Percentiles rank a stretch among this genome's conserved stretches.
These are phyloP conservation scores for Acromyrmex echinatior DNA, from an alignment of 1,140 invertebrate species.

Conservation along the genomic window DNA sequence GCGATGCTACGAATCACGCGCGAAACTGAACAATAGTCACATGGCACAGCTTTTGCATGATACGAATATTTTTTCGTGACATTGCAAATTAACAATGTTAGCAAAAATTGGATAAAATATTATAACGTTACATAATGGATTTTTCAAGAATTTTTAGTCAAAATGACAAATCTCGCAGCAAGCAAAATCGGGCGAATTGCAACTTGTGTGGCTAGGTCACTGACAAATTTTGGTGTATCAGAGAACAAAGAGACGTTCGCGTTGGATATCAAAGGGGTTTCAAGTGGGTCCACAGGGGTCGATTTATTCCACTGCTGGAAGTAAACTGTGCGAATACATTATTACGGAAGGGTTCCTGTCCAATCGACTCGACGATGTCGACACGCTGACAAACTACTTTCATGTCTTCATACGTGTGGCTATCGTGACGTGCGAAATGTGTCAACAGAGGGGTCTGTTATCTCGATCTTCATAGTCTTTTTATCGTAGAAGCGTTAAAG, in stretches of 20 bases:
- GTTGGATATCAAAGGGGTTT: slow-evolving; percentile 66
- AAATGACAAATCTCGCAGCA: background rate
- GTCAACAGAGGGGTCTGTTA: slow-evolving; percentile 6
- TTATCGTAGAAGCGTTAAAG: slow-evolving; percentile 2
- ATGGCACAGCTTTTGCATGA: background rate
- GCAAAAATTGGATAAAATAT: background rate
- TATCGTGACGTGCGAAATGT: slow-evolving; percentile 10
- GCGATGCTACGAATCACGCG: slow-evolving; percentile 62
- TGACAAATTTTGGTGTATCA: slow-evolving; percentile 78
- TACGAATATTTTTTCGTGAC: background rate
- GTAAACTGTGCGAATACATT: slow-evolving; percentile 71
- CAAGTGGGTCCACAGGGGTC: slow-evolving; percentile 74
- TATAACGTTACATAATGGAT: background rate
- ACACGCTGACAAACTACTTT: slow-evolving; percentile 46
- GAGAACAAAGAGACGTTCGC: slow-evolving; percentile 72
- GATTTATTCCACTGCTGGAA: slow-evolving; percentile 72
- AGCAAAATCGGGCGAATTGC: background rate
- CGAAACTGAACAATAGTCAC: slow-evolving; percentile 67
- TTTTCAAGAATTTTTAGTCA: background rate
- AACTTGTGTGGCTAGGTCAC: slow-evolving; percentile 56
- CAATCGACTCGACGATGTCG: slow-evolving; percentile 41
- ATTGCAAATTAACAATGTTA: background rate
- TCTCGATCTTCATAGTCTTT: background rate
- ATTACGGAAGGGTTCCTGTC: slow-evolving; percentile 68
- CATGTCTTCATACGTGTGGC: slow-evolving; percentile 14